Percentiles rank a stretch among this genome's conserved stretches.
phyloP scores from a whole-genome alignment of 2,113 vertebrate species.

The Sarotherodon lohbergeri region DNA sequence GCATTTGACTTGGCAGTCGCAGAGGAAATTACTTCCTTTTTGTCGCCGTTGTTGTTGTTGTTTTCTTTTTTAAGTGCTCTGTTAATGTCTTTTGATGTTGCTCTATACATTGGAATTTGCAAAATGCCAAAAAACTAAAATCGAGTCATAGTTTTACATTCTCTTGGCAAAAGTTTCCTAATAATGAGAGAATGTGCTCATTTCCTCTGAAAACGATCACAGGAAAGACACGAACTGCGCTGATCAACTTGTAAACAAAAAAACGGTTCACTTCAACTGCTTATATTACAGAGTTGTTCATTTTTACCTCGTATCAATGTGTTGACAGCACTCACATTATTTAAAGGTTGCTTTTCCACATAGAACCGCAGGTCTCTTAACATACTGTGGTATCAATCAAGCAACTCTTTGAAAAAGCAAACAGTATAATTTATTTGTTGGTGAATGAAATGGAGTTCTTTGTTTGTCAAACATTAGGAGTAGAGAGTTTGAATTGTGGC shows the following conservation, averaged over 20 bases:
- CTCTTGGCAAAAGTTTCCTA: neutral
- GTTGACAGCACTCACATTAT: neutral
- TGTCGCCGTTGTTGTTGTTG: neutral
- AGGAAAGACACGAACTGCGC: neutral
- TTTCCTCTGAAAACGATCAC: neutral
- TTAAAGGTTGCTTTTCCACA: neutral
- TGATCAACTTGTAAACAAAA: neutral
- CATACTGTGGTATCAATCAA: neutral
- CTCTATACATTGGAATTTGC: neutral
- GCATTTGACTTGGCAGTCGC: constrained; percentile 51
- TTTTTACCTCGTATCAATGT: neutral
- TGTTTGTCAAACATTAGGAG: neutral
- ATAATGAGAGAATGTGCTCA: neutral
- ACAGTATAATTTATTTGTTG: neutral
- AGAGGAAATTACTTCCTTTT: constrained; percentile 46
- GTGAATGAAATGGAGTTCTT: neutral
- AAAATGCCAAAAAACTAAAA: neutral
- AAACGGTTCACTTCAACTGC: neutral
- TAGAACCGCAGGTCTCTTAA: neutral
- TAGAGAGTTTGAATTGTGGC: neutral
- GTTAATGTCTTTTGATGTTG: constrained; percentile 1
- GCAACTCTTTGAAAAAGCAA: neutral
- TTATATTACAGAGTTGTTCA: neutral
- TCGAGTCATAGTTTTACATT: neutral
- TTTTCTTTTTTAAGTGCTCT: neutral